Conservation (phyloP, 1,140 invertebrate species). For the Adoxophyes honmai region DNA sequence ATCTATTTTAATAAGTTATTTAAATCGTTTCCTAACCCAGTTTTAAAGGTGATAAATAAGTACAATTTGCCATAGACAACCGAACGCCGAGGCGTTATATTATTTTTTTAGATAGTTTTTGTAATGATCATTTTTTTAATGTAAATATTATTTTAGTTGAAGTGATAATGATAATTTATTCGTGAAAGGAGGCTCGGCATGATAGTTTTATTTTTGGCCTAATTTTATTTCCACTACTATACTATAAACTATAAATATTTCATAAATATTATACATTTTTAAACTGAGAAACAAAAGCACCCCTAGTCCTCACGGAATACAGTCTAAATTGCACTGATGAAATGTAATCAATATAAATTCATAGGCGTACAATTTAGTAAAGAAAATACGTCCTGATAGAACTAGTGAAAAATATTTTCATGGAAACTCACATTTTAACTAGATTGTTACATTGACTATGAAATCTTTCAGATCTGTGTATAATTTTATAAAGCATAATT, state of each 20-base stretch:
- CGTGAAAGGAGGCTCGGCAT: not conserved
- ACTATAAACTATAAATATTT: not conserved
- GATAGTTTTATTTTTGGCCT: conserved; percentile 9
- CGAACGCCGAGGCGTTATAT: conserved; percentile 31
- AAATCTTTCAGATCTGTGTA: too few species aligned
- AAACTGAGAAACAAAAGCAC: not conserved
- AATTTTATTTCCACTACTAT: not conserved
- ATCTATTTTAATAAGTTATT: too few species aligned
- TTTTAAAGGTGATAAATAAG: conserved; percentile 40
- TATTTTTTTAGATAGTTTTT: conserved; percentile 42
- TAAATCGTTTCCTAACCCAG: not conserved
- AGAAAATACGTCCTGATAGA: too few species aligned
- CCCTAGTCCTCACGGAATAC: not conserved
- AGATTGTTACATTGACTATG: too few species aligned
- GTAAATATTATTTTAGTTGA: conserved; percentile 44
- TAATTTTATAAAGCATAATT: too few species aligned
- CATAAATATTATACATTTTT: not conserved
- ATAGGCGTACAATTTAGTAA: too few species aligned
- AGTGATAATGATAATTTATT: conserved; percentile 35
- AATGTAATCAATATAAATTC: too few species aligned
- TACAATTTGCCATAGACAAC: conserved; percentile 60
- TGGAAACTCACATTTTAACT: too few species aligned
- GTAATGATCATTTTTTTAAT: conserved; percentile 28
- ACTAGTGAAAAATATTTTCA: too few species aligned
- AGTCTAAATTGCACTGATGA: not conserved